Conservation (phyloP, 1,140 invertebrate genomes). For the Calephelis nemesis region DNA sequence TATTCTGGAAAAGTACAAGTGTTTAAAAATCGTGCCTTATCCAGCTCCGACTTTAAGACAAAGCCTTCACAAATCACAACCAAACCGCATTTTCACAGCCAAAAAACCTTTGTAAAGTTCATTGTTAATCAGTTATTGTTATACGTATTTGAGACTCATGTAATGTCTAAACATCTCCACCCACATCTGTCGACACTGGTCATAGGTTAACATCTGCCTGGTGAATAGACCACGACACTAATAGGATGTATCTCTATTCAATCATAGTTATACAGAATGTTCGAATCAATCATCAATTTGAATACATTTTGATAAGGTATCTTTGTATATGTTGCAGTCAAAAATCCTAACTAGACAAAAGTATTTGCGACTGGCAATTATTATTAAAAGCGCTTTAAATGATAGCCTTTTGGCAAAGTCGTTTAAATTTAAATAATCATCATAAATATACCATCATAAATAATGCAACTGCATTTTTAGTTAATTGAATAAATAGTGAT, state of each 20-base stretch:
- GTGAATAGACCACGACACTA: conserved; percentile 50
- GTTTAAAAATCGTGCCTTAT: no score
- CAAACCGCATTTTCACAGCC: no score
- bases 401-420: no score
- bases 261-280: conserved; percentile 58
- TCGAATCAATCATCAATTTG: conserved; percentile 74
- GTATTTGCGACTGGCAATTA: no score
- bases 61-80: no score
- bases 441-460: no score
- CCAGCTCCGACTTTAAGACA: no score
- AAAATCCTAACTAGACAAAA: not conserved
- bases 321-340: conserved; percentile 32
- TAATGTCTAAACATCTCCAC: conserved; percentile 29
- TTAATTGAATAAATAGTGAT: no score
- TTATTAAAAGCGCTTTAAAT: no score
- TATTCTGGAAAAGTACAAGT: no score
- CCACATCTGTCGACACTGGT: conserved; percentile 61
- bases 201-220: conserved; percentile 59
- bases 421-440: no score
- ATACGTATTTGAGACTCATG: conserved; percentile 7
- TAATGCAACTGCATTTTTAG: no score
- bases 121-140: conserved; percentile 28
- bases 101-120: not conserved
- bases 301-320: conserved; percentile 66
- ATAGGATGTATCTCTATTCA: conserved; percentile 75